phyloP scores from a whole-genome alignment of 2,113 vertebrate genomes.

The Bombycilla garrulus region DNA sequence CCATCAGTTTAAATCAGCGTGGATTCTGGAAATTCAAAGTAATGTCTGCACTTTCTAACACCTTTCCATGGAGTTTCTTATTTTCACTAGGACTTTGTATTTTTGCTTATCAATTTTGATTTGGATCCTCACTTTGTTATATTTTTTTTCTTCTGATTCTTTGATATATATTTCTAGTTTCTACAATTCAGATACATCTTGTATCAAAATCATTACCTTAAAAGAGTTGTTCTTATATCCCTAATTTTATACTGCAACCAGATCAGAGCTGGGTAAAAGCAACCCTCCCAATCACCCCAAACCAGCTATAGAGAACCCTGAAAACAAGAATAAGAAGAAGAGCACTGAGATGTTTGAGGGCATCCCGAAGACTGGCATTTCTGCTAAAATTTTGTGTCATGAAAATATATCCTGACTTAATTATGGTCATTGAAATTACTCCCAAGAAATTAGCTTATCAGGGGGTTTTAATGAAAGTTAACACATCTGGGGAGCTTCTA shows the following conservation, averaged over 20 bases:
- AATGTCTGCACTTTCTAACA: not conserved
- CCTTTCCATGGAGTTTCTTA: not conserved
- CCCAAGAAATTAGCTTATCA: not conserved
- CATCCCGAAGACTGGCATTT: not conserved
- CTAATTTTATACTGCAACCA: not conserved
- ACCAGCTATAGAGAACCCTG: not conserved
- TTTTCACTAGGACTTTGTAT: not conserved
- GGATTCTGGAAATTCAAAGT: not conserved
- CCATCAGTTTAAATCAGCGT: not conserved
- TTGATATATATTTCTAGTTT: not conserved
- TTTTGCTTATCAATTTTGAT: not conserved
- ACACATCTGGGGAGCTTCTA: not conserved
- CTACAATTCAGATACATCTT: not conserved
- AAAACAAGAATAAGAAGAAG: not conserved
- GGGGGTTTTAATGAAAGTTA: not conserved
- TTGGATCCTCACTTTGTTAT: not conserved
- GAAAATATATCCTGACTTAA: not conserved
- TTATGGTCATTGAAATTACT: not conserved
- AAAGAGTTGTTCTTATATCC: not conserved
- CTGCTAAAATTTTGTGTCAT: not conserved
- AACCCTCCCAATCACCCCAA: not conserved
- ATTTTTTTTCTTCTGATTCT: not conserved
- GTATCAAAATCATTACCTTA: not conserved
- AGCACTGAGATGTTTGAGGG: not conserved
- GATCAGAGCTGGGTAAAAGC: not conserved